A percentile compares a stretch with the other conserved stretches of the same genome.
phyloP scores from a whole-genome alignment of 2,113 vertebrate species.

The Pelusios castaneus region DNA sequence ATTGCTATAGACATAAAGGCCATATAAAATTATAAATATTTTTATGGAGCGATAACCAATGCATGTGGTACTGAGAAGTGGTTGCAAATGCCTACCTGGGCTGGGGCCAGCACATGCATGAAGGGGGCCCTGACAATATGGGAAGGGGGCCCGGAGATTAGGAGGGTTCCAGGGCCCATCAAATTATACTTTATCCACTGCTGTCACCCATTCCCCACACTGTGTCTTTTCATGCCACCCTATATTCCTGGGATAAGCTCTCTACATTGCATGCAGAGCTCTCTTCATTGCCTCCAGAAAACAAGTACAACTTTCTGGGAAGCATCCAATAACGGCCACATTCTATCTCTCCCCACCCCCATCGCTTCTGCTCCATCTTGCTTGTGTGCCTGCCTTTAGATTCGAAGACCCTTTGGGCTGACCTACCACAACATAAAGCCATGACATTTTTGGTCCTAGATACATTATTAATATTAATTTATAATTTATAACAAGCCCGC shows the following conservation, averaged over 20 bases:
- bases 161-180: no score
- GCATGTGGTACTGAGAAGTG: no score
- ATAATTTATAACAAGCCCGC: not conserved
- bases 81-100: no score
- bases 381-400: not conserved
- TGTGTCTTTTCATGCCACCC: not conserved
- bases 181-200: no score
- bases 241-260: not conserved
- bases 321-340: not conserved
- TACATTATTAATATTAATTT: not conserved
- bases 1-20: no score
- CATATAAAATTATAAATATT: no score
- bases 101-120: no score
- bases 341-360: not conserved
- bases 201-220: not conserved
- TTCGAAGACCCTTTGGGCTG: not conserved
- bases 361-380: not conserved
- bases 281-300: not conserved
- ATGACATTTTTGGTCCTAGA: not conserved
- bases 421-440: rapidly evolving
- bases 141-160: no score
- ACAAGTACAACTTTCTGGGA: not conserved
- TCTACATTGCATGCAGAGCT: not conserved
- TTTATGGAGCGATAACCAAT: no score
- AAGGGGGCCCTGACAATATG: no score